phyloP scores from a whole-genome alignment of 1,140 invertebrate genomes.

The Drosophila sp. region DNA sequence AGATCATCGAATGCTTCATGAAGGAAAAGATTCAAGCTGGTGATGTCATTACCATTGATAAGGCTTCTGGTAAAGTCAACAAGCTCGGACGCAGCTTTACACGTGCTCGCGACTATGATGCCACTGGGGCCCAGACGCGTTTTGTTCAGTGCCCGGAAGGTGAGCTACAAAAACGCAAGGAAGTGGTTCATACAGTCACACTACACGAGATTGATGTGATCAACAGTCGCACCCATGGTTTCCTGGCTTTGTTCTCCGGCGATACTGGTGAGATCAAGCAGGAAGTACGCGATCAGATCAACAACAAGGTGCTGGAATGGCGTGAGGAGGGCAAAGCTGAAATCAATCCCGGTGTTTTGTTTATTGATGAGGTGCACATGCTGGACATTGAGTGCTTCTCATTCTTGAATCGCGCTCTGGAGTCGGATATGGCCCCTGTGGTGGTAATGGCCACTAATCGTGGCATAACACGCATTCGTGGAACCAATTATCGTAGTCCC shows the following conservation, averaged over 20 bases:
- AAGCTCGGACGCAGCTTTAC: slow-evolving; percentile 98
- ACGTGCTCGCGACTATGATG: slow-evolving; percentile 98
- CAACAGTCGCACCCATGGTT: slow-evolving; percentile 98
- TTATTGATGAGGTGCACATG: slow-evolving; percentile 98
- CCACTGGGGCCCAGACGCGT: slow-evolving; percentile 94
- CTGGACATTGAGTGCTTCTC: slow-evolving; percentile 99
- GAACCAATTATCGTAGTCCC: slow-evolving; percentile 96
- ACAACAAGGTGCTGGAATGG: slow-evolving; percentile 99
- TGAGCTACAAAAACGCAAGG: slow-evolving; percentile 99
- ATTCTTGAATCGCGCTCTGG: slow-evolving; percentile 97
- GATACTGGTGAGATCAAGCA: slow-evolving; percentile 99
- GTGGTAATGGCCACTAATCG: slow-evolving; percentile 99
- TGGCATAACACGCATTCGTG: slow-evolving; percentile 97
- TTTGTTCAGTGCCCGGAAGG: slow-evolving; percentile 99
- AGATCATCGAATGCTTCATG: slow-evolving; percentile 98
- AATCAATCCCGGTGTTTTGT: slow-evolving; percentile 97
- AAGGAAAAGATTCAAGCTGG: slow-evolving; percentile 99
- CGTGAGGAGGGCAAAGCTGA: slow-evolving; percentile 99
- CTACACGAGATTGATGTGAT: slow-evolving; percentile 99
- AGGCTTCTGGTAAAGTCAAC: slow-evolving; percentile 98
- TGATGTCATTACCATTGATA: slow-evolving; percentile 99
- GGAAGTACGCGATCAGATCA: slow-evolving; percentile 99
- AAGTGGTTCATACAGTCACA: slow-evolving; percentile 99
- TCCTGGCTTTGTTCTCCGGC: slow-evolving; percentile 97
- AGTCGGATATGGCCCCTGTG: slow-evolving; percentile 98